Conservation (phyloP, 2,113 vertebrate species). For the Antechinus flavipes region DNA sequence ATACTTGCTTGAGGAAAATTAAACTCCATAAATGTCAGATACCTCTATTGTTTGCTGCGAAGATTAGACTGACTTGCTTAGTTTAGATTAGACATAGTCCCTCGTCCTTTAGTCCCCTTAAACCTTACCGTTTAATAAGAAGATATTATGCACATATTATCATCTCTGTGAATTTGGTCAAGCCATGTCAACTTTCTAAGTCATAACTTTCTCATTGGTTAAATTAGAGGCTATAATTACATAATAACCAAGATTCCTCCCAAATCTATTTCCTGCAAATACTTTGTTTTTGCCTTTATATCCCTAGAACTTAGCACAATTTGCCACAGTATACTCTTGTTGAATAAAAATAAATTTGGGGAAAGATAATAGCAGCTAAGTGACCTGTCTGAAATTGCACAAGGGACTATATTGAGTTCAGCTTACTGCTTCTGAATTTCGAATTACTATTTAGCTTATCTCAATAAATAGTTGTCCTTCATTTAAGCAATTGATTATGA, state of each 20-base stretch:
- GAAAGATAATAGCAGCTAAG: neutral
- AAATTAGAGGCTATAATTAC: neutral
- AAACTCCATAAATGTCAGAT: neutral
- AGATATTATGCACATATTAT: no score
- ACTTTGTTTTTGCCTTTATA: neutral
- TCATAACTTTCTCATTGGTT: neutral
- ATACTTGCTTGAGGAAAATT: neutral
- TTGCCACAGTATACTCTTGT: neutral
- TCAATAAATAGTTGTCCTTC: neutral
- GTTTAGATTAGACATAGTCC: neutral
- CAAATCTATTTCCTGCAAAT: neutral
- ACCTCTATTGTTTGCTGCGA: neutral
- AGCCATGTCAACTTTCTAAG: neutral
- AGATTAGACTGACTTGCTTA: no score
- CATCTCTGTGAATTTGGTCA: no score
- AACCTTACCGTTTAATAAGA: no score
- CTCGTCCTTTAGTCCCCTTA: neutral
- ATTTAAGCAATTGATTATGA: neutral
- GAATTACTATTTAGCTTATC: slow-evolving; percentile 30
- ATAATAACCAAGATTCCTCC: neutral
- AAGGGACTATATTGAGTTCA: neutral
- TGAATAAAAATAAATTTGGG: neutral
- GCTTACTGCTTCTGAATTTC: slow-evolving; percentile 23
- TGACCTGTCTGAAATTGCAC: slow-evolving; percentile 4
- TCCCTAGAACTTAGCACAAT: neutral